Base-by-base conservation (phyloP, 1,140 invertebrate genomes). In the Nylanderia fulva region DNA sequence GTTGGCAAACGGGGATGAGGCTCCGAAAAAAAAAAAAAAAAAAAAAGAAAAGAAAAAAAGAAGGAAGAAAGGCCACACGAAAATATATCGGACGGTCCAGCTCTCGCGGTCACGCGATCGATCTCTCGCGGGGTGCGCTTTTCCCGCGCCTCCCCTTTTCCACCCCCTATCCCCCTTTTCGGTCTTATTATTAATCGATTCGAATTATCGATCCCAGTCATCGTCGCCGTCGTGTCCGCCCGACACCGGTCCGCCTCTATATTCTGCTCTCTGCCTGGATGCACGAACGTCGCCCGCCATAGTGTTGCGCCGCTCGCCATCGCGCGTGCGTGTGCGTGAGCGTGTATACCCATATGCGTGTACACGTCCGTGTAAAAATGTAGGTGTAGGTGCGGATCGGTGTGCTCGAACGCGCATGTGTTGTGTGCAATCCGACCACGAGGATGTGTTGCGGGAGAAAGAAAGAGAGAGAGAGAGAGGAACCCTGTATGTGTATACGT, bases 251-350 rank as follows among this genome's bases (percentile, higher is more conserved):
- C 76, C 42, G 85, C 45, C 72, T n/a, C n/a, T 72, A 63, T 76
- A 64, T 76, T 85, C 72, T 58, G 86, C 74, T 74, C 74, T 74
- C 42, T 66, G 83, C 69, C 83, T 79, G 76, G 45, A 88, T 87
- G 90, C 90, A 88, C 88, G 90, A 86, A 79, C 86, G 76, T 86
- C 83, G 83, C 60, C 80, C 75, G 80, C 84, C 76, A 84, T 85
- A 86, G 85, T 83, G 90, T 85, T 83, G 90, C 84, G 88, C 84
- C 63, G 86, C 84, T 75, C 85, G 76, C 66, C 85, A 63, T 85
- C 66, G 83, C 54, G 83, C 76, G 39, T 77, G 64, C 85, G 71
- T 63, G 82, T 74, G 88, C 83, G 72, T 42, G 60, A 71, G 84
- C 60, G 48, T 42, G 42, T 69, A 64, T 76, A 45, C 52, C 69